Base-by-base conservation (phyloP, 2,888 invertebrate species). In the Electrophaes corylata region DNA sequence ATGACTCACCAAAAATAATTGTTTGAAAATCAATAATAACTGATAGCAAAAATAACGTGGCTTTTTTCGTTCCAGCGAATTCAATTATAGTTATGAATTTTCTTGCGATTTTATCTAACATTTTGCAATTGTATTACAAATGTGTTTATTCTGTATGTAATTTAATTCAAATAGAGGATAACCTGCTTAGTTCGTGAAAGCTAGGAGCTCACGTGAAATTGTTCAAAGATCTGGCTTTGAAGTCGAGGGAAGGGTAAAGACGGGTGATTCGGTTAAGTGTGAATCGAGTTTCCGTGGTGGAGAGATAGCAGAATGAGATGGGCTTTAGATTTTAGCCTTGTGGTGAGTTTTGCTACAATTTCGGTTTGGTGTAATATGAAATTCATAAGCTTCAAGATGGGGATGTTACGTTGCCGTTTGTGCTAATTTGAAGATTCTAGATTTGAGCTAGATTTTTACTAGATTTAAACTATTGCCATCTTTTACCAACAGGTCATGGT, bases 311-410 rank as follows among this genome's bases (percentile, higher is more conserved):
- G 43, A 31, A 31, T 49, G 56, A 50, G 50, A 40, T 31, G 39
- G 50, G 49, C 53, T 29, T 39, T 35, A 20, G 53, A 26, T 41
- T 35, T 37, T 35, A 20, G 53, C 33, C 46, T 35, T 37, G 59
- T 41, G 59, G 55, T 50, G 44, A 46, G 54, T 50, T 55, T 51
- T 60, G 55, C 51, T 60, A 55, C 59, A 37, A 55, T 55, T 55
- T 50, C 46, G 46, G 59, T 33, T 50, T 31, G 37, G 43, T 50
- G 43, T 47, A 31, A 60, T 51, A 50, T 46, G 37, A 46, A 58
- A 54, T 60, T 60, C 46, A 55, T 51, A 47, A 55, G 46, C 55
- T 50, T 16, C 47, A 53, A 40, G 26, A 43, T 49, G 31, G 23
- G 31, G 11, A 23, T 5, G 12, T 12, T 39, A 29, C 20, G 11